Conservation (phyloP, 2,113 vertebrate genomes). For the Solea senegalensis region DNA sequence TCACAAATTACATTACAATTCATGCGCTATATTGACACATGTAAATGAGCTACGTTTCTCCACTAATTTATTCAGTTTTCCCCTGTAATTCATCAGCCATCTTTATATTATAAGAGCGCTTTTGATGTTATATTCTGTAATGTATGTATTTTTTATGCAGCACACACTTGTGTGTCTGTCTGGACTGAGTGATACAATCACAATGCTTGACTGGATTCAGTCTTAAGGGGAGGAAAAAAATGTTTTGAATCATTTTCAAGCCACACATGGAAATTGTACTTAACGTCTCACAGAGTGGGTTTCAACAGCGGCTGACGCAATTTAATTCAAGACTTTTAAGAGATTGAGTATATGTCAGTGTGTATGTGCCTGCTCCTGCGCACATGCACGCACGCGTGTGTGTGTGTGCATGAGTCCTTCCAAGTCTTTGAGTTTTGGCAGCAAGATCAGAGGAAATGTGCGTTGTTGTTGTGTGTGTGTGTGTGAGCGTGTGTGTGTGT, state of each 20-base stretch:
- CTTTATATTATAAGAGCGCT: background rate
- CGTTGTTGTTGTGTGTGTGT: constrained; percentile 53
- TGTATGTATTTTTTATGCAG: background rate
- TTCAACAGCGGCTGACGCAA: constrained; percentile 65
- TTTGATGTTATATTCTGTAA: background rate
- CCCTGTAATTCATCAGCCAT: background rate
- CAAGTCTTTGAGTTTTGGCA: constrained; percentile 74
- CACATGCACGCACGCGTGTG: too few species aligned
- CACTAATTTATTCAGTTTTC: background rate
- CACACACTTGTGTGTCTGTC: background rate
- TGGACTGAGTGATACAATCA: constrained; percentile 4
- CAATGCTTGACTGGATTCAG: constrained; percentile 11
- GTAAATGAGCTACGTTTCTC: background rate
- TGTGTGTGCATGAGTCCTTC: constrained; percentile 46
- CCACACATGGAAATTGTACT: constrained; percentile 48
- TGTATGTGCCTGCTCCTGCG: constrained; percentile 34
- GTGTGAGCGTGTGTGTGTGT: constrained; percentile 18
- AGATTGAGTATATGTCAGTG: constrained; percentile 32
- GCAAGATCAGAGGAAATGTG: constrained; percentile 74
- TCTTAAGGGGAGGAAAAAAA: constrained; percentile 2
- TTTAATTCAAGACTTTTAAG: constrained; percentile 64
- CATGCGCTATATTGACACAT: background rate
- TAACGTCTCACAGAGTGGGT: constrained; percentile 38
- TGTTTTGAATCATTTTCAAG: constrained; percentile 37
- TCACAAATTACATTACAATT: background rate